phyloP scores from a whole-genome alignment of 2,113 vertebrate species.

The Saiga tatarica region DNA sequence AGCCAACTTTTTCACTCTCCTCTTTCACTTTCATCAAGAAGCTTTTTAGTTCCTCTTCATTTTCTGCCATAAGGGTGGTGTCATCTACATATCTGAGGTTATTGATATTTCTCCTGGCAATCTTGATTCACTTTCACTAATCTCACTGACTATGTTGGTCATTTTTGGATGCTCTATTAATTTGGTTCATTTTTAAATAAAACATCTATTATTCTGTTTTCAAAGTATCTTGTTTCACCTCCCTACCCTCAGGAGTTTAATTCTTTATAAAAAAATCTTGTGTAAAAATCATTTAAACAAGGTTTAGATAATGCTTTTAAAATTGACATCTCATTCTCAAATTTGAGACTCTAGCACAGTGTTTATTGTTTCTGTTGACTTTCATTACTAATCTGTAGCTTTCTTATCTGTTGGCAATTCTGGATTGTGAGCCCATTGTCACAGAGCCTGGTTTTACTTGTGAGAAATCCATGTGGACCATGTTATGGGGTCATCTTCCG shows the following conservation, averaged over 20 bases:
- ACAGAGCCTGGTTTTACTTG: background rate
- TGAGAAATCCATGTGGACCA: background rate
- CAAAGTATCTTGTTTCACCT: background rate
- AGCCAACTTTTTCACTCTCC: no score
- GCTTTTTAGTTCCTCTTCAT: no score
- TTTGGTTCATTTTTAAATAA: background rate
- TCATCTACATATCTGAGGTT: no score
- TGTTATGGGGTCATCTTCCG: background rate
- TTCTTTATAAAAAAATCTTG: background rate
- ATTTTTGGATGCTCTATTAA: background rate
- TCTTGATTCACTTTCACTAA: background rate
- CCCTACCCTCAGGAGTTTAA: background rate
- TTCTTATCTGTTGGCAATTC: background rate
- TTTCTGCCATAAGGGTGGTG: no score
- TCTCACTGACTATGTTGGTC: background rate
- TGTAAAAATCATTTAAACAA: background rate
- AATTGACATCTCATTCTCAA: background rate
- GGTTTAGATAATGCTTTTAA: background rate
- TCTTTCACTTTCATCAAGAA: no score
- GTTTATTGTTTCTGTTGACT: background rate
- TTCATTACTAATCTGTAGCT: background rate
- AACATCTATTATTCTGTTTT: background rate
- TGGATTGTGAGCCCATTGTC: rapidly evolving
- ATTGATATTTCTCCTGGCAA: no score
- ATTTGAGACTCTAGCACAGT: background rate